phyloP scores from a whole-genome alignment of 64 coral and sea anemone species.

The Catalaphyllia jardinei region DNA sequence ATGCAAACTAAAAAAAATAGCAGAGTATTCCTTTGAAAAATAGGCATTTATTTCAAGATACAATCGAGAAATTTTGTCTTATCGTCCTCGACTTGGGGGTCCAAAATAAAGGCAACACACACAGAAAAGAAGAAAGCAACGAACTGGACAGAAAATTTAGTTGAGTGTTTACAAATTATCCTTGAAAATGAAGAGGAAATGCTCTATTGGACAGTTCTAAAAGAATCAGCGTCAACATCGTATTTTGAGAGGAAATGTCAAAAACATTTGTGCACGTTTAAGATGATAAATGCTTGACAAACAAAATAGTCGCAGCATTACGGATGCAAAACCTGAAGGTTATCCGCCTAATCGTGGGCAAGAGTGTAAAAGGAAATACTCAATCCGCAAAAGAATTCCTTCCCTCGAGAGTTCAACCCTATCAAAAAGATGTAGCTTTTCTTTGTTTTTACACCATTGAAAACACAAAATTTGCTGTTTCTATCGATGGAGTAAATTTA shows the following conservation, averaged over 20 bases:
- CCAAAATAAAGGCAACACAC: neutral
- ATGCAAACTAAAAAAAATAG: conserved; percentile 5
- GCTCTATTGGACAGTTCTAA: too few species aligned
- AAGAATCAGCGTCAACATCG: neutral
- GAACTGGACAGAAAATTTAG: neutral
- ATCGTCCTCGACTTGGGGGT: neutral
- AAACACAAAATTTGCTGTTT: neutral
- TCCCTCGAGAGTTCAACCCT: neutral
- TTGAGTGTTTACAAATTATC: conserved; percentile 5
- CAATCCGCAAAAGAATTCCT: neutral
- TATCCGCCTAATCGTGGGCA: neutral
- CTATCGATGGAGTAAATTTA: conserved; percentile 14
- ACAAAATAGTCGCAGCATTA: conserved; percentile 26
- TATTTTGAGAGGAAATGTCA: neutral
- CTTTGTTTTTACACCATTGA: neutral
- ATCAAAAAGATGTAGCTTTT: neutral
- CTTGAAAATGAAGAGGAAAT: neutral
- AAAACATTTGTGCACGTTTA: neutral
- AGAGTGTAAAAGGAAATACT: too few species aligned
- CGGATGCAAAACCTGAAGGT: conserved; percentile 6
- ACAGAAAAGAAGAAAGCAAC: neutral
- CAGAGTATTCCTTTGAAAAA: neutral
- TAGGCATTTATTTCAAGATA: neutral
- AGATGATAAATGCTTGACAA: conserved; percentile 1
- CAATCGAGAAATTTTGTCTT: neutral